Conservation (phyloP, 1,140 invertebrate species). For the Dendroctonus ponderosae region DNA sequence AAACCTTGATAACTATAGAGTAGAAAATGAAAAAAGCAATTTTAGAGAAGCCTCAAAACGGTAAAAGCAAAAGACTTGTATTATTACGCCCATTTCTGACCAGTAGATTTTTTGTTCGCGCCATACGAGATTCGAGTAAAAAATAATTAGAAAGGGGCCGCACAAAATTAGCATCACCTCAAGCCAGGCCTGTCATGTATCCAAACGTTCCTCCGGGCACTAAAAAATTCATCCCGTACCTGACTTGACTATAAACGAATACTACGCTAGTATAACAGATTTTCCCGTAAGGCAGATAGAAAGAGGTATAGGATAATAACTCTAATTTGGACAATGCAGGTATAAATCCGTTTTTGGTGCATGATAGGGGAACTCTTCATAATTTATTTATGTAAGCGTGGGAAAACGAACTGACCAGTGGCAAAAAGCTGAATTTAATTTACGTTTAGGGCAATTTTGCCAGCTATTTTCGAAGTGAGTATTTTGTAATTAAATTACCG, state of each 20-base stretch:
- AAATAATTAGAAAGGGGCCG: slow-evolving; percentile 1
- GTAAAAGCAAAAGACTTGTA: too few relatives aligned
- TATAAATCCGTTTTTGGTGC: slow-evolving; percentile 29
- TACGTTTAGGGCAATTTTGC: slow-evolving; percentile 15
- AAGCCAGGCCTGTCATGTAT: slow-evolving; percentile 17
- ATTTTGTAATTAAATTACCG: slow-evolving; percentile 3
- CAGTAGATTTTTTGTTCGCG: background rate
- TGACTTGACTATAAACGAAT: slow-evolving; percentile 24
- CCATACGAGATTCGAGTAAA: background rate
- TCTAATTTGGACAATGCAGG: slow-evolving; percentile 32
- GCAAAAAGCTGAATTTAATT: slow-evolving; percentile 22
- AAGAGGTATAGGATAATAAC: slow-evolving; percentile 25
- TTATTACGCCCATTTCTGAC: too few relatives aligned
- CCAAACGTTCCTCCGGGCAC: slow-evolving; percentile 3
- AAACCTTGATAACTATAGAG: too few relatives aligned
- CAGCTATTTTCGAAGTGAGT: slow-evolving; percentile 5
- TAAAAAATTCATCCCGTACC: slow-evolving; percentile 23
- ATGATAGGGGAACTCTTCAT: slow-evolving; percentile 27
- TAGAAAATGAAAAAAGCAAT: too few relatives aligned
- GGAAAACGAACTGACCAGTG: slow-evolving; percentile 19
- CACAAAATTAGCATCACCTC: slow-evolving; percentile 13
- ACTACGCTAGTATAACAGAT: slow-evolving; percentile 24
- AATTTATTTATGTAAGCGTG: slow-evolving; percentile 31
- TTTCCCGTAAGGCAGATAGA: slow-evolving; percentile 30
- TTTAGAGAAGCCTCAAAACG: too few relatives aligned